A percentile compares a stretch with the other conserved stretches of the same genome.
phyloP scores from a whole-genome alignment of 2,888 invertebrate genomes.

The Carabus problematicus region DNA sequence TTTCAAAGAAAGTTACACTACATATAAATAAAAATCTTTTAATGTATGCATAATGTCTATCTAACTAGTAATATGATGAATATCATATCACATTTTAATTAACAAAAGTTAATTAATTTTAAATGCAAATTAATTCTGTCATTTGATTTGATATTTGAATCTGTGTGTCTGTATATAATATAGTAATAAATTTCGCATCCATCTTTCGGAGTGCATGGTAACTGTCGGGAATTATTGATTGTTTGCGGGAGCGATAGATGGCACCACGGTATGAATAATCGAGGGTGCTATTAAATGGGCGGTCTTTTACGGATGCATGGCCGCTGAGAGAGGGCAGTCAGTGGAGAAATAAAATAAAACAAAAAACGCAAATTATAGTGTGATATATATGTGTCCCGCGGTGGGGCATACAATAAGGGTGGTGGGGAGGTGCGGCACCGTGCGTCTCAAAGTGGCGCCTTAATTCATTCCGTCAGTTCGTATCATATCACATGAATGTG shows the following conservation, averaged over 20 bases:
- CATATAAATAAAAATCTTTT: no score
- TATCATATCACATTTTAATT: no score
- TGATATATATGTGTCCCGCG: conserved; percentile 55
- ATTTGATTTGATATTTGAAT: no score
- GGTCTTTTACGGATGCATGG: conserved; percentile 61
- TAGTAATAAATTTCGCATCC: conserved; percentile 14
- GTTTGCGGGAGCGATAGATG: conserved; percentile 49
- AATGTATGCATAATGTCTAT: no score
- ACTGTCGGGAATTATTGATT: conserved; percentile 25
- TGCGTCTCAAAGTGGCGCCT: conserved; percentile 43
- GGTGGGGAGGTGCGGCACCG: conserved; percentile 39
- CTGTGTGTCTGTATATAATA: no score
- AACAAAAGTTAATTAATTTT: no score
- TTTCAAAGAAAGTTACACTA: no score
- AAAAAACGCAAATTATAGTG: conserved; percentile 58
- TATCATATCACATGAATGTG: conserved; percentile 61
- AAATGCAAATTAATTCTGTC: no score
- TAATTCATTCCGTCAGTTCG: conserved; percentile 56
- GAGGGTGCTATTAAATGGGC: conserved; percentile 62
- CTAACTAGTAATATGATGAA: no score
- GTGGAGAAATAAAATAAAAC: conserved; percentile 57
- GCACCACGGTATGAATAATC: conserved; percentile 52
- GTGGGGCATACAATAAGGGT: conserved; percentile 44
- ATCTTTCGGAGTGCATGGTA: conserved; percentile 35
- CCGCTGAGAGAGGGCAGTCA: conserved; percentile 60